Percentiles rank a stretch among this genome's conserved stretches.
These are phyloP conservation scores for Acanthacorydalis orientalis DNA, from an alignment of 2,888 invertebrate species.

Conservation along the genomic window DNA sequence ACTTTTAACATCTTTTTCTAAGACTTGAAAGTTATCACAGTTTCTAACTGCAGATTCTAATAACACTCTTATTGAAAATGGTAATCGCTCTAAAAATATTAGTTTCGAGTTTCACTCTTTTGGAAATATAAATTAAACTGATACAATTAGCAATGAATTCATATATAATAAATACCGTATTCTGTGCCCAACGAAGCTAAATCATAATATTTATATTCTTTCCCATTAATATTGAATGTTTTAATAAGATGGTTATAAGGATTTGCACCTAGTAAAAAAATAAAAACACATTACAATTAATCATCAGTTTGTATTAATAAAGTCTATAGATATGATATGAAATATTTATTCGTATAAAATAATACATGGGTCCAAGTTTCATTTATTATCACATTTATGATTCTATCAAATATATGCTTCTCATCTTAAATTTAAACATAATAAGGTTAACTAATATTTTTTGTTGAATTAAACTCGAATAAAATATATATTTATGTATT, in stretches of 20 bases:
- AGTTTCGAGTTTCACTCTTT: conserved; percentile 27
- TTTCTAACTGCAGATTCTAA: conserved; percentile 91
- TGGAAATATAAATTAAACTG: conserved; percentile 21
- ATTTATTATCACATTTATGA: no score
- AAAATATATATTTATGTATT: no score
- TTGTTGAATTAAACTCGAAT: no score
- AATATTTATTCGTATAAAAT: no score
- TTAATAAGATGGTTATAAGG: conserved; percentile 46
- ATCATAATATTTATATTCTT: conserved; percentile 65
- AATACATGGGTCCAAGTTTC: no score
- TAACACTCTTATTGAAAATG: conserved; percentile 81
- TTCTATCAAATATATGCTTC: no score
- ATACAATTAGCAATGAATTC: neutral
- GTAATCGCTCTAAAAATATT: conserved; percentile 31
- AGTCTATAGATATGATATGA: conserved; percentile 48
- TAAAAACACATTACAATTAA: conserved; percentile 61
- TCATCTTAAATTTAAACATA: no score
- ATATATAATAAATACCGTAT: conserved; percentile 50
- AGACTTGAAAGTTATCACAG: conserved; percentile 89
- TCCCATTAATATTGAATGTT: conserved; percentile 37
- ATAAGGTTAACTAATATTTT: no score
- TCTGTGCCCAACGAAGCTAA: conserved; percentile 51
- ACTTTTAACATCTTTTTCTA: conserved; percentile 68
- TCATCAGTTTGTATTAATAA: conserved; percentile 64
- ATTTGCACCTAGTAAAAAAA: conserved; percentile 37